Evolutionary conservation across 2,797 vertebrate species (phyloP).

Genomic region (Heteromormyrus szaboi): DNA sequence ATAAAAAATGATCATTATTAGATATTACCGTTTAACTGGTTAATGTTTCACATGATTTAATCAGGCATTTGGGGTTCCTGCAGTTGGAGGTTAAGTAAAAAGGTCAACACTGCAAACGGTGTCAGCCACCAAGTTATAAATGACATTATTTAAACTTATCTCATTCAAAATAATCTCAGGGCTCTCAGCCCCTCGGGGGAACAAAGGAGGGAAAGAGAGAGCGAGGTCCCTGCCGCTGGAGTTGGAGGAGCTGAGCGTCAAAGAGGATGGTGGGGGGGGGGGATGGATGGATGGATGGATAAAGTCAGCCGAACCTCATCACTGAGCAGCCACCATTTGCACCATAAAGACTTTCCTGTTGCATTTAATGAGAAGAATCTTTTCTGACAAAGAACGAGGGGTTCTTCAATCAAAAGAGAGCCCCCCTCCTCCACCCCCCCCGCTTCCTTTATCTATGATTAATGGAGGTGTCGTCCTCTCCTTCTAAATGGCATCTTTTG

Average conservation of each 20-base stretch:
- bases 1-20: not conserved
- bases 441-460: slow-evolving; percentile 53
- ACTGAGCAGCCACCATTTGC: slow-evolving; percentile 27
- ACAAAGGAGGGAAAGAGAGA: not conserved
- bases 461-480: slow-evolving; percentile 36
- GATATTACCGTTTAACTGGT: not conserved
- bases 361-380: slow-evolving; percentile 31
- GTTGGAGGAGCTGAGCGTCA: not conserved
- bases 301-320: not conserved
- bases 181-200: not conserved
- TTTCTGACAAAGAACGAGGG: slow-evolving; percentile 37
- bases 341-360: slow-evolving; percentile 38
- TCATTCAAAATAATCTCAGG: not conserved
- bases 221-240: not conserved
- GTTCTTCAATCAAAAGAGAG: slow-evolving; percentile 30
- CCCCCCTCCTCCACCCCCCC: slow-evolving; percentile 32
- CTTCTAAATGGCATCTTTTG: slow-evolving; percentile 51
- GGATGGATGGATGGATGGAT: not conserved
- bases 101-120: not conserved
- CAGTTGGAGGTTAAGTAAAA: not conserved
- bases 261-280: not conserved
- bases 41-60: not conserved
- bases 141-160: not conserved
- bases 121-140: not conserved
- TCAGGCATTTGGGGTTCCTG: not conserved